These are phyloP conservation scores for Asobara japonica DNA, from an alignment of 1,140 invertebrate genomes.

Conservation along the genomic window DNA sequence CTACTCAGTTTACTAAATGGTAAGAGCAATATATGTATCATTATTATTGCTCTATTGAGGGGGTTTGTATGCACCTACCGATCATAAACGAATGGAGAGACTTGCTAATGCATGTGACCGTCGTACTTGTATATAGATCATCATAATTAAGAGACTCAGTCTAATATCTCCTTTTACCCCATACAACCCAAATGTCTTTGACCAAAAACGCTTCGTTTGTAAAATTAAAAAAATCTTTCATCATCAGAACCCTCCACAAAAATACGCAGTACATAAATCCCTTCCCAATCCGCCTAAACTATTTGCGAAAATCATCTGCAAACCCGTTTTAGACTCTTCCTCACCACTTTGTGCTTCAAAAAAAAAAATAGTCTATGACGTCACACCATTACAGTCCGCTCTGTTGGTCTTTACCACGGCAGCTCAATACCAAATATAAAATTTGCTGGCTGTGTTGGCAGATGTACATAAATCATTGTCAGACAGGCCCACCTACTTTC, in stretches of 20 bases:
- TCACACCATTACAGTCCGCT: conserved; percentile 17
- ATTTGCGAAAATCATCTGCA: conserved; percentile 1
- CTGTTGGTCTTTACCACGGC: conserved; percentile 22
- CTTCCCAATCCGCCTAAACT: neutral
- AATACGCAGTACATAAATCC: neutral
- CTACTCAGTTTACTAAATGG: too few species aligned
- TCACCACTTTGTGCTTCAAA: neutral
- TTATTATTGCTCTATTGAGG: too few species aligned
- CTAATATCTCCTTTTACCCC: too few species aligned
- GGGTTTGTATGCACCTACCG: too few species aligned
- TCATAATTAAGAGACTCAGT: too few species aligned
- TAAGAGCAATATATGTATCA: too few species aligned
- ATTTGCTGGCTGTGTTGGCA: conserved; percentile 22
- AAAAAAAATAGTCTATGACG: neutral
- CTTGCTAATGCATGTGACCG: too few species aligned
- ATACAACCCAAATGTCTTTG: too few species aligned
- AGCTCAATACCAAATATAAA: conserved; percentile 11
- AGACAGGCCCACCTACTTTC: conserved; percentile 60
- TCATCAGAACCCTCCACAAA: neutral
- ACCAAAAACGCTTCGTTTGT: too few species aligned
- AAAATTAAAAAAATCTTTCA: too few species aligned
- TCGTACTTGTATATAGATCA: too few species aligned
- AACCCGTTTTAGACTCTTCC: neutral
- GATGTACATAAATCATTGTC: conserved; percentile 59
- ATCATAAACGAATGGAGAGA: too few species aligned